These are phyloP conservation scores for Lethenteron reissneri DNA, from an alignment of 2,113 vertebrate species.

Conservation along the genomic window DNA sequence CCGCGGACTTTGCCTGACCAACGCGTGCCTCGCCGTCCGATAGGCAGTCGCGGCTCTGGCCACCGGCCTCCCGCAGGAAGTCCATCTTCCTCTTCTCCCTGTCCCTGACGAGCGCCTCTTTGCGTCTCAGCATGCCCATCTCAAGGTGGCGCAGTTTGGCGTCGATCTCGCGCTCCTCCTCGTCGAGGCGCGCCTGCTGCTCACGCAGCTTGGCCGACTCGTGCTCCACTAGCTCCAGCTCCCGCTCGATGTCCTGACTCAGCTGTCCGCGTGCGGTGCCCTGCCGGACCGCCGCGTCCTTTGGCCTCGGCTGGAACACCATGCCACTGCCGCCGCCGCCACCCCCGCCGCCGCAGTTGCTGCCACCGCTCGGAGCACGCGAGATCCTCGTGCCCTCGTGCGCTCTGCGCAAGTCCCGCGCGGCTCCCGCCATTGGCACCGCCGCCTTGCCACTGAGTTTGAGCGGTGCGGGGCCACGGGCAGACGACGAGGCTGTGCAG, in stretches of 20 bases:
- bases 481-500: too few relatives aligned
- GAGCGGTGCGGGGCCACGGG: too few relatives aligned
- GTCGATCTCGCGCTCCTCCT: slow-evolving; percentile 96
- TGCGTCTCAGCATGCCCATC: slow-evolving; percentile 92
- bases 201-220: slow-evolving; percentile 93
- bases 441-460: too few relatives aligned
- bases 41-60: neutral
- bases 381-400: too few relatives aligned
- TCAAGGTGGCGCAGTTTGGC: slow-evolving; percentile 85
- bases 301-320: too few relatives aligned
- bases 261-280: too few relatives aligned
- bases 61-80: slow-evolving; percentile 86
- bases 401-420: too few relatives aligned
- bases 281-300: too few relatives aligned
- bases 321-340: too few relatives aligned
- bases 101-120: slow-evolving; percentile 84
- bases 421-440: too few relatives aligned
- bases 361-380: too few relatives aligned
- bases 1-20: neutral
- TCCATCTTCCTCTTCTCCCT: slow-evolving; percentile 84
- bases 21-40: neutral
- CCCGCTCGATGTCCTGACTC: slow-evolving; percentile 77
- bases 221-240: slow-evolving; percentile 77
- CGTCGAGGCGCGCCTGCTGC: slow-evolving; percentile 89
- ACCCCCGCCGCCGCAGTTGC: too few relatives aligned